Conservation (phyloP, 1,140 invertebrate species). For the Meteorus sp. region DNA sequence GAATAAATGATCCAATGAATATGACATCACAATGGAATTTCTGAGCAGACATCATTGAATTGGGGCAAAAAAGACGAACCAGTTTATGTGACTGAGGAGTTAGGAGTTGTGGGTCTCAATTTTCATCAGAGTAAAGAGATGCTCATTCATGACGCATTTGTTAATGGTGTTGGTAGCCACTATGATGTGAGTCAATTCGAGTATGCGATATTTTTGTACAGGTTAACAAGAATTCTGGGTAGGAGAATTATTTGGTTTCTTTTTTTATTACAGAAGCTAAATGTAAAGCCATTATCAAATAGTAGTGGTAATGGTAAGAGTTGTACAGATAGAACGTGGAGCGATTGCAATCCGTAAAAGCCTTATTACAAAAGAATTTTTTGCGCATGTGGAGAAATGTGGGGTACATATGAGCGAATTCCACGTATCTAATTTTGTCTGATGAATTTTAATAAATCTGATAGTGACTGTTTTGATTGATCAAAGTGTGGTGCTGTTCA, state of each 20-base stretch:
- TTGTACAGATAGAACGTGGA: slow-evolving; percentile 59
- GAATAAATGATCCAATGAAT: neutral
- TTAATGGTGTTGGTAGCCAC: slow-evolving; percentile 65
- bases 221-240: no score
- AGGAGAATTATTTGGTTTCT: no score
- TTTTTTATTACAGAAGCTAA: slow-evolving; percentile 53
- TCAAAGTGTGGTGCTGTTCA: slow-evolving; percentile 83
- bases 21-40: neutral
- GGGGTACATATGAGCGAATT: slow-evolving; percentile 58
- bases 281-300: slow-evolving; percentile 61
- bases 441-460: no score
- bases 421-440: no score
- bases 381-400: slow-evolving; percentile 91
- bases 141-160: slow-evolving; percentile 73
- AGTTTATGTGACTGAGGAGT: slow-evolving; percentile 80
- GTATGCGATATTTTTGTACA: no score
- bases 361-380: slow-evolving; percentile 90
- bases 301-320: no score
- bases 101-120: slow-evolving; percentile 81
- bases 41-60: slow-evolving; percentile 68
- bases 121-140: slow-evolving; percentile 89
- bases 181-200: slow-evolving; percentile 51
- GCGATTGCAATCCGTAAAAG: slow-evolving; percentile 65
- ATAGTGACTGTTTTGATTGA: neutral
- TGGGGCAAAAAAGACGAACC: slow-evolving; percentile 80